Percentiles rank a stretch among this genome's conserved stretches.
These are phyloP conservation scores for Stegodyphus mimosarum DNA, from an alignment of 1,140 invertebrate genomes.

Conservation along the genomic window DNA sequence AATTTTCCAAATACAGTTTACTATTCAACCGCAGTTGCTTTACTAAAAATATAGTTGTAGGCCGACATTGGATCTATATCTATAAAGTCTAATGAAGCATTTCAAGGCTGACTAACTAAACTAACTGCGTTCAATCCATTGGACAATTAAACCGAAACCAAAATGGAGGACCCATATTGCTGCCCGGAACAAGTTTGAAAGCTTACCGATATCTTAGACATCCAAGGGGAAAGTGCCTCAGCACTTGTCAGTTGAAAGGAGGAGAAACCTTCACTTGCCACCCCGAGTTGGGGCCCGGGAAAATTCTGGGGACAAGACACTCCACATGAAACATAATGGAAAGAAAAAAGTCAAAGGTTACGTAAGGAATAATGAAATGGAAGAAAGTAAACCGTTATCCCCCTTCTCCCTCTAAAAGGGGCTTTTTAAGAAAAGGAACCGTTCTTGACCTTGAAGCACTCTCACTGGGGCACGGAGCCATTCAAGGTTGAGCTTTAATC, in stretches of 20 bases:
- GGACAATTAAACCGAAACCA: too few species aligned
- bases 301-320: constrained; percentile 6
- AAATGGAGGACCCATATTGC: too few species aligned
- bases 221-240: neutral
- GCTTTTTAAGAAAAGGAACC: constrained; percentile 13
- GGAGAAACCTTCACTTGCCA: constrained; percentile 45
- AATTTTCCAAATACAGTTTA: too few species aligned
- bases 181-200: too few species aligned
- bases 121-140: too few species aligned
- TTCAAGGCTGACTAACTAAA: too few species aligned
- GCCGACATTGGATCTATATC: too few species aligned
- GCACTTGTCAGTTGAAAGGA: constrained; percentile 31
- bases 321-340: neutral
- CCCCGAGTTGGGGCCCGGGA: constrained; percentile 15
- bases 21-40: too few species aligned
- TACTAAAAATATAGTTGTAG: too few species aligned
- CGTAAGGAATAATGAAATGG: neutral
- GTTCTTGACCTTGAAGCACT: constrained; percentile 37
- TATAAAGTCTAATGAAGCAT: too few species aligned
- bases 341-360: constrained; percentile 49
- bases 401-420: neutral
- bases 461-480: constrained; percentile 20
- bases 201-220: too few species aligned
- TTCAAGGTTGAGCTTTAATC: constrained; percentile 13
- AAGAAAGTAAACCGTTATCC: constrained; percentile 45